Base-by-base conservation (phyloP, 1,140 invertebrate genomes). In the Drosophila ambigua region DNA sequence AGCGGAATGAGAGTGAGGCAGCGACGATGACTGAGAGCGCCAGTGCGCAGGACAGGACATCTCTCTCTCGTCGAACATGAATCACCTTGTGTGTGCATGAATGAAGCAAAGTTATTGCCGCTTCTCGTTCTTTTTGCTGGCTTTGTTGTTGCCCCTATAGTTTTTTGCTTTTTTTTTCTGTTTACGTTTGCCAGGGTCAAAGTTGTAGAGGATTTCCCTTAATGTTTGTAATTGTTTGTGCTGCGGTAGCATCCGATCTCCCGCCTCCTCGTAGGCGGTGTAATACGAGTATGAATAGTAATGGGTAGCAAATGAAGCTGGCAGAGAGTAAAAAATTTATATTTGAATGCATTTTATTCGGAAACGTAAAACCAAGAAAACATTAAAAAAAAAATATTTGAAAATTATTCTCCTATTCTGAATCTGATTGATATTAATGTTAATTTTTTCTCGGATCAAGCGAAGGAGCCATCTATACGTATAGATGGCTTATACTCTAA, bases 181-280 rank as follows among this genome's bases (percentile, higher is more conserved):
- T 88, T 87, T 87, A 87, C 82, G 83, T 79, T 87, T 63, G 41
- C 73, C 67, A 85, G 80, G 73, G 73, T 84, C 77, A 84, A 85
- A 84, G 77, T 85, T 81, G 81, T 71, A 81, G 65, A 72, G 74
- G 68, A 76, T 80, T 74, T 77, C 79, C 74, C 82, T 82, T 68
- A 76, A 72, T 87, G 82, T 82, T 77, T 87, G 75, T 72, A 82
- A 87, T 88, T 85, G 82, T 87, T 87, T 78, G 82, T 39, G 64
- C 35, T 35, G 35, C 65, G 71, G 72, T 61, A 63, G 58, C 72
- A 69, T 9, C n/a, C n/a, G n/a, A n/a, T n/a, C 35, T 11, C 9
- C 35, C 67, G 80, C 72, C 76, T 58, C 77, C 50, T 60, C 57
- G 57, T 73, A 61, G 63, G 53, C 68, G 62, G 61, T 43, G 51